These are phyloP conservation scores for Atta cephalotes DNA, from an alignment of 1,140 invertebrate genomes.

Conservation along the genomic window DNA sequence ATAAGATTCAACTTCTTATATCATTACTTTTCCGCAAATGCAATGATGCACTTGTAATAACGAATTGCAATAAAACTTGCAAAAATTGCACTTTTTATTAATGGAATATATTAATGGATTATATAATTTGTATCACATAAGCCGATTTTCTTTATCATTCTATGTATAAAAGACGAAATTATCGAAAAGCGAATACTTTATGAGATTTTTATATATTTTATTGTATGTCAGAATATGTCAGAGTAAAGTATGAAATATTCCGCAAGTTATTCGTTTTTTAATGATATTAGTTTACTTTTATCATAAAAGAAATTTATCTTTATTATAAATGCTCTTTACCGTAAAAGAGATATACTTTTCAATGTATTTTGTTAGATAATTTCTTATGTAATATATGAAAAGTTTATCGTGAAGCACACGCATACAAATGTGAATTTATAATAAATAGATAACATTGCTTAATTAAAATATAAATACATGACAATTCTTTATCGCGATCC, in stretches of 20 bases:
- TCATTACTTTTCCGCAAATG: background rate
- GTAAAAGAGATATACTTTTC: background rate
- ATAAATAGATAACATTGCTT: constrained; percentile 15
- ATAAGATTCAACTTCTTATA: background rate
- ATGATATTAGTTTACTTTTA: constrained; percentile 26
- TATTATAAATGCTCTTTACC: constrained; percentile 15
- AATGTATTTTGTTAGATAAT: background rate
- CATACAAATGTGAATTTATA: background rate
- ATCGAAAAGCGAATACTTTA: background rate
- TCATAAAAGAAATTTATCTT: constrained; percentile 6
- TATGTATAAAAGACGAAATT: background rate
- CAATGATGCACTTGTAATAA: background rate
- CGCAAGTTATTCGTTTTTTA: background rate
- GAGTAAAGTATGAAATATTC: constrained; percentile 16
- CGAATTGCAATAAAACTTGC: background rate
- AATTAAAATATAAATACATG: background rate
- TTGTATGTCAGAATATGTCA: background rate
- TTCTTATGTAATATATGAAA: background rate
- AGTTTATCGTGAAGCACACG: background rate
- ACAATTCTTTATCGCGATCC: background rate
- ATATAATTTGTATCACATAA: background rate
- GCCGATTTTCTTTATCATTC: background rate
- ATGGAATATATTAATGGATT: background rate
- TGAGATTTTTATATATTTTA: background rate
- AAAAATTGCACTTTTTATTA: background rate